phyloP scores from a whole-genome alignment of 2,888 invertebrate genomes.

The Pristionchus entomophagus region DNA sequence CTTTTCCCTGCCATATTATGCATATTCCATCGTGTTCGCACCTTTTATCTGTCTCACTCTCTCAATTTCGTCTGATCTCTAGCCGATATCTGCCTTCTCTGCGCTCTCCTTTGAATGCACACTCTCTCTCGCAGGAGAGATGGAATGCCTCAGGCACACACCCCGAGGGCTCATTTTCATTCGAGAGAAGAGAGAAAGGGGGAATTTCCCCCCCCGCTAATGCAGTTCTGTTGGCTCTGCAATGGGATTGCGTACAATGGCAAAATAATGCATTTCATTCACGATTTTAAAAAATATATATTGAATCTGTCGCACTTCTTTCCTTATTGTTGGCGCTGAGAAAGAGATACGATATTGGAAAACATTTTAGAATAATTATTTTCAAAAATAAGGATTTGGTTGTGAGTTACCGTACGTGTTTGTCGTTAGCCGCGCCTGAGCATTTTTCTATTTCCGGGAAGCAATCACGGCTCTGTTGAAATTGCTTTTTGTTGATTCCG shows the following conservation, averaged over 20 bases:
- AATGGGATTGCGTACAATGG: background rate
- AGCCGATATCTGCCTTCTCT: background rate
- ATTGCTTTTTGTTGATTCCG: background rate
- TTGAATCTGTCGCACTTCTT: background rate
- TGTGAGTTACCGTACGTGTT: background rate
- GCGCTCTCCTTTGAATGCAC: background rate
- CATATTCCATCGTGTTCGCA: background rate
- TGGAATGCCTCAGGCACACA: conserved; percentile 22
- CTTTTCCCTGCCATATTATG: no score
- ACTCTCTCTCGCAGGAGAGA: conserved; percentile 6
- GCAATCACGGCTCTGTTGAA: background rate
- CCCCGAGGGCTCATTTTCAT: conserved; percentile 9
- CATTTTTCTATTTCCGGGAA: background rate
- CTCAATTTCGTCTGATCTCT: conserved; percentile 20
- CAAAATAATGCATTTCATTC: background rate
- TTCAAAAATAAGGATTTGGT: background rate
- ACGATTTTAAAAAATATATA: background rate
- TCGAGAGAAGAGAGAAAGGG: background rate
- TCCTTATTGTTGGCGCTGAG: no score
- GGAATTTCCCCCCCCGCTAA: background rate
- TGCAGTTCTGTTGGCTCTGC: background rate
- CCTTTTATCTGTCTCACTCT: background rate
- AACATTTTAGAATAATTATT: background rate
- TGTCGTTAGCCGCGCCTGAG: background rate
- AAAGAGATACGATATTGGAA: background rate